Evolutionary conservation across 1,140 invertebrate genomes (phyloP).

Genomic region (Ptiloglossa arizonensis): DNA sequence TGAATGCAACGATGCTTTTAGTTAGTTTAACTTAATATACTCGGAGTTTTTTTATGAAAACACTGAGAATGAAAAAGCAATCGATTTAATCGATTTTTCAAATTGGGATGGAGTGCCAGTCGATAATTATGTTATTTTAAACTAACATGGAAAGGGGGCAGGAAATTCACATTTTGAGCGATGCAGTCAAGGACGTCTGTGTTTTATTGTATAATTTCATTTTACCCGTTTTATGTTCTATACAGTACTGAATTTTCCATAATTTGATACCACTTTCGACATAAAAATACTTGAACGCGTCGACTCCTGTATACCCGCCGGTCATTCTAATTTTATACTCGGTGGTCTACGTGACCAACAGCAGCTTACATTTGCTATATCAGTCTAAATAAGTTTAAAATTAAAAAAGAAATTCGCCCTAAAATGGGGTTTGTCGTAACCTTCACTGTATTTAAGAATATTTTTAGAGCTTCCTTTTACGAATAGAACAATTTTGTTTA

Average conservation of each 20-base stretch:
- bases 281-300: not conserved
- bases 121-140: not conserved
- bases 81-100: not conserved
- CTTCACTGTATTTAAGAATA: no score
- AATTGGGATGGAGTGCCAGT: not conserved
- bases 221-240: not conserved
- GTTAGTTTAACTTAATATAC: no score
- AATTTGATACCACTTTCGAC: not conserved
- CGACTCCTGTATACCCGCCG: not conserved
- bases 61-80: no score
- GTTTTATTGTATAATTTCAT: slow-evolving; percentile 8
- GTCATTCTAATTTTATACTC: slow-evolving; percentile 25
- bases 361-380: not conserved
- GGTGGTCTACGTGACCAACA: not conserved
- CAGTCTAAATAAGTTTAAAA: not conserved
- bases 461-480: no score
- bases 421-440: not conserved
- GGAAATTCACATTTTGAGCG: not conserved
- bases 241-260: not conserved
- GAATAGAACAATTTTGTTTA: no score
- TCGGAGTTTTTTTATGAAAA: no score
- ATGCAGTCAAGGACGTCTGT: not conserved
- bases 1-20: no score
- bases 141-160: not conserved
- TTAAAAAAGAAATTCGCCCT: not conserved